Percentiles rank a stretch among this genome's conserved stretches.
These are phyloP conservation scores for Leptinotarsa texana DNA, from an alignment of 1,140 invertebrate genomes.

Conservation along the genomic window DNA sequence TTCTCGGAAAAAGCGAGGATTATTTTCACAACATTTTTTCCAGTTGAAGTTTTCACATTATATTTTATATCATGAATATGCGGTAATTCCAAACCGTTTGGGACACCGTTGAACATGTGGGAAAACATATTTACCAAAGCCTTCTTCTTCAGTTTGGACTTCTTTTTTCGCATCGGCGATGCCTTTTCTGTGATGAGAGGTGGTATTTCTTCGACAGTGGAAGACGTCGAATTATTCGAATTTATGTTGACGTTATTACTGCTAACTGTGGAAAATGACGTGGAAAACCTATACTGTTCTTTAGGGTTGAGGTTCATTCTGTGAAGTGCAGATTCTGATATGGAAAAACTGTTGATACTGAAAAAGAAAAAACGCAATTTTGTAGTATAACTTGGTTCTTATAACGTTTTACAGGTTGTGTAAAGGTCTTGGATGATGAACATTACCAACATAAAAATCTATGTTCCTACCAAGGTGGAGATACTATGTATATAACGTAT, in stretches of 20 bases:
- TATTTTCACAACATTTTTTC: too few species aligned
- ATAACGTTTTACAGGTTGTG: too few species aligned
- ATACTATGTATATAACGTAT: too few species aligned
- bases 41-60: too few species aligned
- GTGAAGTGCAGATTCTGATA: constrained; percentile 84
- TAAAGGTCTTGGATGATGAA: too few species aligned
- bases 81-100: too few species aligned
- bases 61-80: too few species aligned
- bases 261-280: constrained; percentile 55
- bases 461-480: too few species aligned
- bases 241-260: constrained; percentile 55
- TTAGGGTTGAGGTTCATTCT: constrained; percentile 62
- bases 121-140: constrained; percentile 54
- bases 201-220: constrained; percentile 65
- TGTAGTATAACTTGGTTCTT: too few species aligned
- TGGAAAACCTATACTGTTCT: constrained; percentile 56
- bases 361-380: constrained; percentile 21
- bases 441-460: too few species aligned
- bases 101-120: too few species aligned
- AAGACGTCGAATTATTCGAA: constrained; percentile 65
- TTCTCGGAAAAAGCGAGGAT: too few species aligned
- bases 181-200: constrained; percentile 59
- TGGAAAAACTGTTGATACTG: constrained; percentile 66
- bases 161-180: constrained; percentile 66
- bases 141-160: constrained; percentile 69